Evolutionary conservation across 2,113 vertebrate genomes (phyloP).

Genomic region (Saguinus imperator): DNA sequence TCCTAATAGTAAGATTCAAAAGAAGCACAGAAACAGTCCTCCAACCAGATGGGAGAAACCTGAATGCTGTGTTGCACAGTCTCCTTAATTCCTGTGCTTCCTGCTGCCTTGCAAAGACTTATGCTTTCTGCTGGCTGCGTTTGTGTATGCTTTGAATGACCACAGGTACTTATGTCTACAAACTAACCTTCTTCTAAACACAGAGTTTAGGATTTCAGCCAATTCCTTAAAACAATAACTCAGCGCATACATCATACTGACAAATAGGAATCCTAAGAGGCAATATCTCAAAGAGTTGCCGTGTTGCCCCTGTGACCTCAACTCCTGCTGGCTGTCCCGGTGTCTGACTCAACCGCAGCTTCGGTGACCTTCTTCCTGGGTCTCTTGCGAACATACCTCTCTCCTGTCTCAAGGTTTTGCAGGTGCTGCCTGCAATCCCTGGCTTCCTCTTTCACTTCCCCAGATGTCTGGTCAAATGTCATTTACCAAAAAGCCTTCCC

Average conservation of each 20-base stretch:
- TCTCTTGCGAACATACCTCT: not conserved
- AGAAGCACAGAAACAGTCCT: not conserved
- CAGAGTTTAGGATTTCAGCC: not conserved
- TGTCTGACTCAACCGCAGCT: not conserved
- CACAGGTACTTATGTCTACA: not conserved
- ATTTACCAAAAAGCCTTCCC: not conserved
- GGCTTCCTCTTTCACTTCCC: not conserved
- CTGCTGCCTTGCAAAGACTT: not conserved
- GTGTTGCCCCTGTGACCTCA: not conserved
- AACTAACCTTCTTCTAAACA: not conserved
- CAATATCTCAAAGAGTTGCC: not conserved
- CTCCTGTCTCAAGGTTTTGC: not conserved
- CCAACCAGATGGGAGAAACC: not conserved
- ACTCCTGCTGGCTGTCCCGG: not conserved
- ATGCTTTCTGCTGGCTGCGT: not conserved
- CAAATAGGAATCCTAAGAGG: not conserved
- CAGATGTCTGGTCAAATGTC: not conserved
- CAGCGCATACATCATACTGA: not conserved
- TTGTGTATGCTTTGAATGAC: not conserved
- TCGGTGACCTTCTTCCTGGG: not conserved
- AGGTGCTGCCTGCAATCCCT: not conserved
- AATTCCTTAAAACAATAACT: not conserved
- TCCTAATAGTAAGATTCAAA: not conserved
- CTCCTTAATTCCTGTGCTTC: not conserved
- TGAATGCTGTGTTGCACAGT: not conserved